Conservation (phyloP, 2,797 vertebrate genomes). For the Varecia variegata region DNA sequence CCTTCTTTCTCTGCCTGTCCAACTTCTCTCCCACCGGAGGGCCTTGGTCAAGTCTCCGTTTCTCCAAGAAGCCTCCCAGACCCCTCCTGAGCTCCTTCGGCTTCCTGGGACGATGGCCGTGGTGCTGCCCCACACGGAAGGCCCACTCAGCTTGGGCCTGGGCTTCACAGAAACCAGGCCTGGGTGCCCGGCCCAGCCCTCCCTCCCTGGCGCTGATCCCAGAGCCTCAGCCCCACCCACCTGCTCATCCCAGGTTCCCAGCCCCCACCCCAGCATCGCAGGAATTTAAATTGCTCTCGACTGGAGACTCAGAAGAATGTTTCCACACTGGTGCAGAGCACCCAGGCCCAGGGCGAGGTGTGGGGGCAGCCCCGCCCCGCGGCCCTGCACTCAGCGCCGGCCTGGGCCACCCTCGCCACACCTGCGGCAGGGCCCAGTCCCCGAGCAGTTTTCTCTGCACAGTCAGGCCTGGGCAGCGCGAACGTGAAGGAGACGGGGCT, state of each 20-base stretch:
- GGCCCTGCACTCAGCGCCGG: background rate
- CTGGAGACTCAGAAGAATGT: slow-evolving; percentile 41
- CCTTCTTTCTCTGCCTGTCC: background rate
- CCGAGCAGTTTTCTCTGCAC: background rate
- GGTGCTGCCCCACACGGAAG: background rate
- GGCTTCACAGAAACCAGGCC: background rate
- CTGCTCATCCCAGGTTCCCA: background rate
- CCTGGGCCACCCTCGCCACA: background rate
- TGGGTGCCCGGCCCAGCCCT: background rate
- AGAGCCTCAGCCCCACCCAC: background rate
- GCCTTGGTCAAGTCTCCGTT: background rate
- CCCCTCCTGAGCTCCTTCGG: background rate
- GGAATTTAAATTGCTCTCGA: slow-evolving; percentile 28
- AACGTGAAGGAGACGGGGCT: background rate
- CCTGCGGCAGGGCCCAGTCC: background rate
- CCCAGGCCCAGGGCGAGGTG: background rate
- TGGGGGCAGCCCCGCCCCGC: background rate
- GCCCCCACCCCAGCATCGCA: background rate
- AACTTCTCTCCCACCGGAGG: background rate
- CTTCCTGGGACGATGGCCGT: background rate
- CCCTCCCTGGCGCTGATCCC: background rate
- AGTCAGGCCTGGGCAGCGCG: background rate
- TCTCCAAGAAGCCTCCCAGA: background rate
- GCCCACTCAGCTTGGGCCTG: background rate
- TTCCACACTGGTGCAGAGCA: background rate